Percentiles rank a stretch among this genome's conserved stretches.
Conservation (phyloP, 2,797 vertebrate genomes). For the Chelidonichthys spinosus region DNA sequence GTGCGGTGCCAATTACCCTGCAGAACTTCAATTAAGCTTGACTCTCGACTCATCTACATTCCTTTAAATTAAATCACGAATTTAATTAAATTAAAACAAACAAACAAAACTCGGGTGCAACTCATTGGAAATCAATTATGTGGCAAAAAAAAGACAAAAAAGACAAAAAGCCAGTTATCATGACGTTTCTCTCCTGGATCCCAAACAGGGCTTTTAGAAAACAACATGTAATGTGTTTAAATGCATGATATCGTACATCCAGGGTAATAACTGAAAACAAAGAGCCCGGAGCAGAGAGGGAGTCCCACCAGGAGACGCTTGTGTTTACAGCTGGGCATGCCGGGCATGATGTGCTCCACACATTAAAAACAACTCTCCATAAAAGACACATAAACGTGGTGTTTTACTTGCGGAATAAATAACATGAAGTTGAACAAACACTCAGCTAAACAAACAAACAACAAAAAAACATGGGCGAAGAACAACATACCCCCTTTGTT, state of each 20-base stretch:
- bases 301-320: conserved; percentile 50
- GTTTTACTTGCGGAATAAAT: background rate
- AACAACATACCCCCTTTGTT: conserved; percentile 63
- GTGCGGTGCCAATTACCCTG: background rate
- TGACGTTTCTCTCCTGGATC: background rate
- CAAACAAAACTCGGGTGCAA: background rate
- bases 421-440: background rate
- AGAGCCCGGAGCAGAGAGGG: conserved; percentile 26
- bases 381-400: conserved; percentile 14
- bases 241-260: background rate
- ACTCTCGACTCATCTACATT: background rate
- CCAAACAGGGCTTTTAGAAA: no score
- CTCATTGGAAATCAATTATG: background rate
- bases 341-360: conserved; percentile 64
- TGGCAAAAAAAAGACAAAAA: background rate
- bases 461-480: conserved; percentile 10
- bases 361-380: conserved; percentile 49
- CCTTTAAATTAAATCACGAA: background rate
- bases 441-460: no score
- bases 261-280: conserved; percentile 31
- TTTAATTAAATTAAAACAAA: no score
- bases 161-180: no score
- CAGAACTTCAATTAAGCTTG: background rate
- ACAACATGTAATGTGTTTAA: no score
- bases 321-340: conserved; percentile 77